phyloP scores from a whole-genome alignment of 2,888 invertebrate genomes.

The Pocota personata region DNA sequence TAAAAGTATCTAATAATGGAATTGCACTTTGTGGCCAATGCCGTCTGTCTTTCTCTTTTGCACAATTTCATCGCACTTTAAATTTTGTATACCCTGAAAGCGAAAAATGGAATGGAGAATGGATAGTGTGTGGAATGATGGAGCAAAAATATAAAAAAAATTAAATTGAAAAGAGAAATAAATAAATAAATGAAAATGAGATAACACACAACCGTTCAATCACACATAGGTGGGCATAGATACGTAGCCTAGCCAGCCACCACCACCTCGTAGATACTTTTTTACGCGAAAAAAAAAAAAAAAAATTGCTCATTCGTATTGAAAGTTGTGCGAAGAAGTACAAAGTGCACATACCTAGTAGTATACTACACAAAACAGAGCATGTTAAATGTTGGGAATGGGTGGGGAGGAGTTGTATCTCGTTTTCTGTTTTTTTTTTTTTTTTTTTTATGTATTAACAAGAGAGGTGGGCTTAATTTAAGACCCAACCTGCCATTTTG shows the following conservation, averaged over 20 bases:
- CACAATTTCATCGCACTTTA: conserved; percentile 64
- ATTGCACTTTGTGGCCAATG: conserved; percentile 72
- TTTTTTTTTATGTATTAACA: conserved; percentile 65
- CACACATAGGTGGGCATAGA: conserved; percentile 72
- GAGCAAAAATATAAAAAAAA: conserved; percentile 35
- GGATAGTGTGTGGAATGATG: conserved; percentile 63
- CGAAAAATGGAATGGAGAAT: conserved; percentile 42
- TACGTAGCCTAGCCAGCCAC: conserved; percentile 39
- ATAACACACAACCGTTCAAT: conserved; percentile 71
- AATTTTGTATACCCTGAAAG: conserved; percentile 23
- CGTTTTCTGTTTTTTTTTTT: conserved; percentile 37
- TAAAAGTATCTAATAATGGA: conserved; percentile 70
- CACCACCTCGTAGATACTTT: conserved; percentile 70
- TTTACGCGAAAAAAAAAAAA: conserved; percentile 31
- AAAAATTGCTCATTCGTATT: conserved; percentile 38
- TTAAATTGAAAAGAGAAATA: conserved; percentile 71
- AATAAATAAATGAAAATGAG: conserved; percentile 74
- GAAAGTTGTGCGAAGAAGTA: conserved; percentile 69
- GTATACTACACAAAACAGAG: background rate
- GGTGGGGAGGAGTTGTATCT: conserved; percentile 75
- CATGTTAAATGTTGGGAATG: conserved; percentile 57
- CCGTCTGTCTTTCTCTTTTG: conserved; percentile 65
- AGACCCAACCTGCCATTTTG: conserved; percentile 78
- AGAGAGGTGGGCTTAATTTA: conserved; percentile 78
- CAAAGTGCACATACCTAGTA: conserved; percentile 62